Evolutionary conservation across 2,113 vertebrate species (phyloP).

Genomic region (Chinchilla lanigera): DNA sequence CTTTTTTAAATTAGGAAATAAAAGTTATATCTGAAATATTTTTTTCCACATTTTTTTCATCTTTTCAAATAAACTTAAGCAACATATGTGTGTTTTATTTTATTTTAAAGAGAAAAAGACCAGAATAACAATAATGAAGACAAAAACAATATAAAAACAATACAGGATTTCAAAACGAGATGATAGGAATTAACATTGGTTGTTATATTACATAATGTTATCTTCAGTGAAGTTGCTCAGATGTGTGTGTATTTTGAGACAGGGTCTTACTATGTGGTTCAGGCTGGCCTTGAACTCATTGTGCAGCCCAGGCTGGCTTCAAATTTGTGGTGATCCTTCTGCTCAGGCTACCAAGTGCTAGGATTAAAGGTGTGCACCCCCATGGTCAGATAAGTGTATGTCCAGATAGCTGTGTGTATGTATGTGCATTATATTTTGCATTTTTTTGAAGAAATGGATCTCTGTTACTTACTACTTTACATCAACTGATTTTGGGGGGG

Average conservation of each 20-base stretch:
- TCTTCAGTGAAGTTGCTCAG: too few species aligned
- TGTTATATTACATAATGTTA: too few species aligned
- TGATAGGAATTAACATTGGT: too few species aligned
- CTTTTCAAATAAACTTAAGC: constrained; percentile 6
- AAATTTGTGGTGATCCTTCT: neutral
- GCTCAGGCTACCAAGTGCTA: neutral
- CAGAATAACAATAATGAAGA: too few species aligned
- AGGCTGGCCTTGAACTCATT: neutral
- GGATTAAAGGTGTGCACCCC: neutral
- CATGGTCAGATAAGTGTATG: neutral
- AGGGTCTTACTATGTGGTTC: neutral
- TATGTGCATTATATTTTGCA: neutral
- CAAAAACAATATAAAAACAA: too few species aligned
- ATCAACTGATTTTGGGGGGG: neutral
- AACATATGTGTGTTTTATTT: neutral
- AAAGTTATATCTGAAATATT: neutral
- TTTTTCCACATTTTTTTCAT: neutral
- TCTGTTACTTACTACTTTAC: neutral
- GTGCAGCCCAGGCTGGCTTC: neutral
- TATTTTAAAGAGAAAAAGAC: too few species aligned
- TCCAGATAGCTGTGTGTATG: neutral
- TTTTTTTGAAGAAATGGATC: neutral
- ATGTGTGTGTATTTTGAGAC: neutral
- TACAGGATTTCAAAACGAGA: too few species aligned
- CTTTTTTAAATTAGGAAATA: constrained; percentile 39